Evolutionary conservation across 2,888 invertebrate genomes (phyloP).

Genomic region (Eugnorisma glareosa): DNA sequence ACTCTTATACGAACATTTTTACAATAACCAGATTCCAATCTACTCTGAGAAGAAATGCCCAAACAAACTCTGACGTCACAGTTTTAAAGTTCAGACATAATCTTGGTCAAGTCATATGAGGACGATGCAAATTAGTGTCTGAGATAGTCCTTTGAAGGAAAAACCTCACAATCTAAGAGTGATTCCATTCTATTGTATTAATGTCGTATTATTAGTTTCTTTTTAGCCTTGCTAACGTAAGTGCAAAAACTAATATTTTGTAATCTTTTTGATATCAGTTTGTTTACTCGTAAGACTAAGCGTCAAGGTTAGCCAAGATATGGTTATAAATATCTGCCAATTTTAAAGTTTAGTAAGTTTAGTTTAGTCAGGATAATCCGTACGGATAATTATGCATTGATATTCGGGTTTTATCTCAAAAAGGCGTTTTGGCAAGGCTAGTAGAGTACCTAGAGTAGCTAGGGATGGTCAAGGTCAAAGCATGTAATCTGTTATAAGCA

Average conservation of each 20-base stretch:
- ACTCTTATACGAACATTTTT: no score
- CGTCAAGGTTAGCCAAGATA: conserved; percentile 1
- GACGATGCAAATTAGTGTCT: neutral
- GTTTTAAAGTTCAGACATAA: no score
- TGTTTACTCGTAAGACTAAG: neutral
- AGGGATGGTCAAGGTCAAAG: neutral
- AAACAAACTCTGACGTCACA: no score
- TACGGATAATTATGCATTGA: neutral
- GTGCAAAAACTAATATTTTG: neutral
- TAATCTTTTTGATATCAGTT: neutral
- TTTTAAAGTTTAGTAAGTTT: neutral
- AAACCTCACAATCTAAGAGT: no score
- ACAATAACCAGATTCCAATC: no score
- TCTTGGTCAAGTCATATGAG: neutral
- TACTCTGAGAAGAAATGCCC: no score
- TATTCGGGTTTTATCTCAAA: neutral
- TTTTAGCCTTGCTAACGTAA: neutral
- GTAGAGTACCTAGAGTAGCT: no score
- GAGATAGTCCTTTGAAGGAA: no score
- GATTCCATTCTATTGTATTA: no score
- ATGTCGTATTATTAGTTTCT: neutral
- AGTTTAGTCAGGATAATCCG: neutral
- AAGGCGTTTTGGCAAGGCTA: neutral
- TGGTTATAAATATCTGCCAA: neutral
- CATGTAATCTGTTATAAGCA: neutral